Conservation (phyloP, 2,888 invertebrate genomes). For the Epistrophe eligans region DNA sequence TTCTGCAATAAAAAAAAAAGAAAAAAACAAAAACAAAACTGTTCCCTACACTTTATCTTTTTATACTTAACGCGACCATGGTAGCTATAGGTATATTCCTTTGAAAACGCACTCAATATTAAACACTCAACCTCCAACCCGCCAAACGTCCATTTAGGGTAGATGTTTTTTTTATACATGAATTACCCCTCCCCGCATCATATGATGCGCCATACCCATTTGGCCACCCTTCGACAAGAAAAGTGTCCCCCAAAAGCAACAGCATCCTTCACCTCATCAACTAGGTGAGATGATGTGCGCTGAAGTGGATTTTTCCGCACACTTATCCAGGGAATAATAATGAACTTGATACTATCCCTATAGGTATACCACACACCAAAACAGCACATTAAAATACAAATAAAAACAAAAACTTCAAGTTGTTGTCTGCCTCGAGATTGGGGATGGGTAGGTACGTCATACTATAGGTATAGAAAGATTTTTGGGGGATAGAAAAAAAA, state of each 20-base stretch:
- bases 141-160: background rate
- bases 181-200: too few species aligned
- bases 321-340: conserved; percentile 71
- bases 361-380: conserved; percentile 16
- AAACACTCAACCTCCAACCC: background rate
- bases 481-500: conserved; percentile 9
- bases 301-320: conserved; percentile 69
- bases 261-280: conserved; percentile 54
- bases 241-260: conserved; percentile 57
- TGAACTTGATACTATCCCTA: conserved; percentile 55
- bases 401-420: conserved; percentile 65
- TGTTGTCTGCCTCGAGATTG: conserved; percentile 37
- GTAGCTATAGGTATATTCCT: too few species aligned
- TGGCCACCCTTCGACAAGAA: conserved; percentile 5
- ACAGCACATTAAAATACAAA: conserved; percentile 60
- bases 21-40: background rate
- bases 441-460: background rate
- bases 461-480: background rate
- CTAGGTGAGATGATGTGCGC: conserved; percentile 64
- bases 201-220: background rate
- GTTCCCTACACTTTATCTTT: conserved; percentile 7
- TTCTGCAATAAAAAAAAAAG: background rate
- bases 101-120: conserved; percentile 28
- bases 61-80: conserved; percentile 8
- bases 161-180: background rate